Conservation (phyloP, 1,140 invertebrate genomes). For the Aphelinus atriplicis region DNA sequence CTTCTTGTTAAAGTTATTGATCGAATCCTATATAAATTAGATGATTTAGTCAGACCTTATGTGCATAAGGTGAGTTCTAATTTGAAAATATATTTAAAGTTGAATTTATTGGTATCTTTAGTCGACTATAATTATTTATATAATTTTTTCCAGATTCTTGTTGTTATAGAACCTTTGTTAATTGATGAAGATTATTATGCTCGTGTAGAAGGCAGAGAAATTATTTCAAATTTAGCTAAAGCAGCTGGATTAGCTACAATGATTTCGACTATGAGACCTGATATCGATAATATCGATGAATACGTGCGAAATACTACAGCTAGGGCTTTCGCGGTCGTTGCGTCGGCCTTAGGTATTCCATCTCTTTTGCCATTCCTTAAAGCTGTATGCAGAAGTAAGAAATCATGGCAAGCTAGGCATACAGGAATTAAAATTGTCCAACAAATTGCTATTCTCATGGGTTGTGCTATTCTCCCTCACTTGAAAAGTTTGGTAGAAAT, state of each 20-base stretch:
- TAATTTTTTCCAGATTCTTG: conserved; percentile 78
- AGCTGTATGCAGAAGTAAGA: conserved; percentile 99
- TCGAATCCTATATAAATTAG: conserved; percentile 97
- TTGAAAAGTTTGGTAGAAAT: conserved; percentile 98
- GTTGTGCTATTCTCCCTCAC: conserved; percentile 98
- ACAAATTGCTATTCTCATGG: conserved; percentile 99
- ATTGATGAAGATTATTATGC: conserved; percentile 99
- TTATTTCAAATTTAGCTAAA: conserved; percentile 99
- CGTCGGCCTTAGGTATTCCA: conserved; percentile 97
- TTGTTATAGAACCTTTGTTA: conserved; percentile 98
- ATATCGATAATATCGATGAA: conserved; percentile 99
- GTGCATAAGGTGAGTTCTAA: conserved; percentile 87
- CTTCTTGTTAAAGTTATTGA: conserved; percentile 99
- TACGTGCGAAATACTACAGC: conserved; percentile 99
- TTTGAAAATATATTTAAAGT: background rate
- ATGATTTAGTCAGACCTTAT: conserved; percentile 98
- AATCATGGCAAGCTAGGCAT: conserved; percentile 99
- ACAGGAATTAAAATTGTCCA: conserved; percentile 99
- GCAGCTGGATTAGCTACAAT: conserved; percentile 99
- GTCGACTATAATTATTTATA: conserved; percentile 5
- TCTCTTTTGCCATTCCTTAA: conserved; percentile 98
- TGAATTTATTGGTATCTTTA: background rate
- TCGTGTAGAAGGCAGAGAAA: conserved; percentile 98
- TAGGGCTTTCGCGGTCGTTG: conserved; percentile 98
- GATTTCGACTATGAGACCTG: conserved; percentile 99